Base-by-base conservation (phyloP, 2,113 vertebrate genomes). In the Anthoscopus minutus region DNA sequence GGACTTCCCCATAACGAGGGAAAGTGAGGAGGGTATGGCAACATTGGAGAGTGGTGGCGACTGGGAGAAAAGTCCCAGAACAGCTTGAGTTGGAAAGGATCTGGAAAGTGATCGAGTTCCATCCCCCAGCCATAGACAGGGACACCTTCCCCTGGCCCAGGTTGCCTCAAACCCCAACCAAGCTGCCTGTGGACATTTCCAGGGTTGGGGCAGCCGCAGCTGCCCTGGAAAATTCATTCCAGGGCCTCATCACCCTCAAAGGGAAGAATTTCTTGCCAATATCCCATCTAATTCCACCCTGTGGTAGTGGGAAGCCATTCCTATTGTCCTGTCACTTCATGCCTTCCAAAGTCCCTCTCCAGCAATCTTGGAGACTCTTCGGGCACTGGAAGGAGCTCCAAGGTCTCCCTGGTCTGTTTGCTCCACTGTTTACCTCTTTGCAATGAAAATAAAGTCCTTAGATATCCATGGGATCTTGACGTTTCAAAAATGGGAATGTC, bases 1-100 rank as follows among this genome's bases (percentile, higher is more conserved):
- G 8, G 47, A 21, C 51, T 85, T 42, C 11, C 24, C 56, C 11
- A 1, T 57, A 37, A 35, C 0, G 1, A 42, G 67, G 18, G 42
- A 42, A 33, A 16, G 64, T 0, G 0, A 89, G 78, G 65, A 91
- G 18, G 8, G 6, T 16, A 1, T 28, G 60, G 69, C 33, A 61
- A 65, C 13, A 4, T n/a, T 22, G 27, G 53, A 48, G 47, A 22
- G 38, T 40, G 57, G 12, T 45, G 47, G 38, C 25, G 53, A 10
- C 10, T 22, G 20, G 33, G 21, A 62, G 38, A 40, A n/a, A 37
- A 51, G 20, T 47, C 38, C 40, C 45, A 13, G 20, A 13, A 21
- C 22, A 42, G 4, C 45, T 67, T 30, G n/a, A 7, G 28, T 45
- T 60, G 45, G 38, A 60, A 66, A 53, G 28, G 51, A 7, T 44